phyloP scores from a whole-genome alignment of 2,797 vertebrate genomes.

The Parambassis ranga region DNA sequence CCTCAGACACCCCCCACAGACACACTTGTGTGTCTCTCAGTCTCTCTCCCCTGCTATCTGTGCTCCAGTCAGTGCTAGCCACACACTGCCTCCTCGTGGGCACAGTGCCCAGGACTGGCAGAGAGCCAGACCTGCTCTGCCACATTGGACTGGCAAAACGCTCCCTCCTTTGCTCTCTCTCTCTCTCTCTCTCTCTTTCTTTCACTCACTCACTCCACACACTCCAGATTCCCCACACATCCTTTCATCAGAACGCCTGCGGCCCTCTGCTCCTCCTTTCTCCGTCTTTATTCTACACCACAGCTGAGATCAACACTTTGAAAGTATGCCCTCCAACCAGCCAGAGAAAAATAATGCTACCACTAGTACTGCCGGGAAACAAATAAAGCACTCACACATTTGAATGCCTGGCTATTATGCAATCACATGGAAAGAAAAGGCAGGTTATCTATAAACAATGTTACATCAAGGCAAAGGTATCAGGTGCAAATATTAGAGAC shows the following conservation, averaged over 20 bases:
- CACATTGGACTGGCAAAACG: conserved; percentile 67
- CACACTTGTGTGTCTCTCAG: conserved; percentile 27
- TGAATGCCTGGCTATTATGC: conserved; percentile 75
- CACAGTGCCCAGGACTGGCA: conserved; percentile 75
- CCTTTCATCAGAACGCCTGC: conserved; percentile 70
- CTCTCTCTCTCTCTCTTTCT: conserved; percentile 56
- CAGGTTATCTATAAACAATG: conserved; percentile 64
- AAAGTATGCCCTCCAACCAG: conserved; percentile 77
- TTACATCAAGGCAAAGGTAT: conserved; percentile 62
- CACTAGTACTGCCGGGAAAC: conserved; percentile 60
- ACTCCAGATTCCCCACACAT: conserved; percentile 64
- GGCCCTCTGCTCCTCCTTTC: conserved; percentile 60
- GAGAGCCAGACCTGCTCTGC: conserved; percentile 64
- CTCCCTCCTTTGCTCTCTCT: conserved; percentile 57
- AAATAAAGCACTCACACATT: conserved; percentile 72
- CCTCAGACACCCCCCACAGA: conserved; percentile 38
- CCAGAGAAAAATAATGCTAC: conserved; percentile 62
- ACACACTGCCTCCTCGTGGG: conserved; percentile 82
- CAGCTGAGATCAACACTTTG: conserved; percentile 76
- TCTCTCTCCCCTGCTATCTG: conserved; percentile 39
- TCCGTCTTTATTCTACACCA: conserved; percentile 68
- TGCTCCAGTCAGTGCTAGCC: conserved; percentile 51
- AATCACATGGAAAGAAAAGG: conserved; percentile 64
- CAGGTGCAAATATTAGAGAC: conserved; percentile 44
- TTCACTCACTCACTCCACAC: conserved; percentile 52